Percentiles rank a stretch among this genome's conserved stretches.
phyloP scores from a whole-genome alignment of 2,113 vertebrate species.

The Cyprinodon variegatus region DNA sequence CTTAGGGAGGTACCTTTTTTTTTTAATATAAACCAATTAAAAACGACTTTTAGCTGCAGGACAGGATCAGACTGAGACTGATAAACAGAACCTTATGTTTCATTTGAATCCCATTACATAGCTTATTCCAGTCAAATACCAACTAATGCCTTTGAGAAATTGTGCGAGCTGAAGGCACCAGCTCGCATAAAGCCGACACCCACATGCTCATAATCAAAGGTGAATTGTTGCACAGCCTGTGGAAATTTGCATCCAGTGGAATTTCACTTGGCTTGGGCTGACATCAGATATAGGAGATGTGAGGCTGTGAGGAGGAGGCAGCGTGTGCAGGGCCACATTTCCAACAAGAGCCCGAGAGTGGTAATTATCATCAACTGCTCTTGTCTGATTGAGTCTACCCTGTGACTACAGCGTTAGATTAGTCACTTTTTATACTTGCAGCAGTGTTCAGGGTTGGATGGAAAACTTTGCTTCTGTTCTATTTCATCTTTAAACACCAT shows the following conservation, averaged over 20 bases:
- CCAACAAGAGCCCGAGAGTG: conserved; percentile 6
- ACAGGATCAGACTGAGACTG: conserved; percentile 8
- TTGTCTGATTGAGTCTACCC: conserved; percentile 21
- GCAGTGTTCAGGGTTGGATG: neutral
- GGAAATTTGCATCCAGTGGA: conserved; percentile 58
- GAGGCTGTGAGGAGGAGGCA: conserved; percentile 2
- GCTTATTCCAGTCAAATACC: conserved; percentile 35
- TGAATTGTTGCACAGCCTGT: conserved; percentile 62
- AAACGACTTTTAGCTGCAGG: conserved; percentile 10
- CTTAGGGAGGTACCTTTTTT: neutral
- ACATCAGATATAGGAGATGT: conserved; percentile 23
- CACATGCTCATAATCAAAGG: conserved; percentile 68
- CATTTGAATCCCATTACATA: conserved; percentile 54
- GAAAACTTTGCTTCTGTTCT: neutral
- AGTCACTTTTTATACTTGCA: neutral
- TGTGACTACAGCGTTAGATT: conserved; percentile 8
- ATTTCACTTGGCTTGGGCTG: conserved; percentile 31
- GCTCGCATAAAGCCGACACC: conserved; percentile 50
- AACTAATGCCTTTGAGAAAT: conserved; percentile 30
- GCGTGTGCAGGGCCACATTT: conserved; percentile 6
- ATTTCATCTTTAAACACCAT: neutral
- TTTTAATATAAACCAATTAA: conserved; percentile 25
- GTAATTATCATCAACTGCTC: conserved; percentile 33
- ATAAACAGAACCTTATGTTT: conserved; percentile 17
- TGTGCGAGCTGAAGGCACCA: conserved; percentile 30